A percentile compares a stretch with the other conserved stretches of the same genome.
Evolutionary conservation across 2,888 invertebrate genomes (phyloP).

Genomic region (Platynereis dumerilii): DNA sequence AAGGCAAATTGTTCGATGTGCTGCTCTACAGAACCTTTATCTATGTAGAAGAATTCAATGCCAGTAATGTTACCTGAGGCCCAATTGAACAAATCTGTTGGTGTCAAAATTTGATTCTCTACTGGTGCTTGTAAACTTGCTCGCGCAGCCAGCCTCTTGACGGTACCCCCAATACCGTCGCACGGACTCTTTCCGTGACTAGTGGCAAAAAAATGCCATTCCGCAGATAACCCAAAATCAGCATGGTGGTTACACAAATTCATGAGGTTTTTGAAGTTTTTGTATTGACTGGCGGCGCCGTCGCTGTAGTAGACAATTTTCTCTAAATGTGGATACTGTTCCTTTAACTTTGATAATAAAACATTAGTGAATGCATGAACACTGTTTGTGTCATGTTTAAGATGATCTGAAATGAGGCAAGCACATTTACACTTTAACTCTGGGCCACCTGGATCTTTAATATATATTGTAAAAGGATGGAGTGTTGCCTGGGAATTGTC

Average conservation of each 20-base stretch:
- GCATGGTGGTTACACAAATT: background rate
- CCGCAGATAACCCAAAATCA: background rate
- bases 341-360: background rate
- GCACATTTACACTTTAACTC: background rate
- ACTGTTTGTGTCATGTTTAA: background rate
- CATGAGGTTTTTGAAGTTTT: slow-evolving; percentile 5
- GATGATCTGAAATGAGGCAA: background rate
- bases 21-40: background rate
- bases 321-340: background rate
- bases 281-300: background rate
- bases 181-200: slow-evolving; percentile 4
- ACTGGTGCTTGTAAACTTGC: background rate
- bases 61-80: background rate
- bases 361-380: background rate
- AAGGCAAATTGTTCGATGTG: background rate
- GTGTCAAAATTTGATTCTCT: background rate
- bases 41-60: background rate
- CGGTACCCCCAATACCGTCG: background rate
- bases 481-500: slow-evolving; percentile 27
- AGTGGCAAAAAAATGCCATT: slow-evolving; percentile 8
- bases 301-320: background rate
- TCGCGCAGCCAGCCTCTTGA: background rate
- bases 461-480: slow-evolving; percentile 1
- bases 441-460: background rate
- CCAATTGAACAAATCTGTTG: background rate